Evolutionary conservation across 2,888 invertebrate genomes (phyloP), one percentile per base, ranked within the genome.

Genomic region (Laothoe populi): DNA sequence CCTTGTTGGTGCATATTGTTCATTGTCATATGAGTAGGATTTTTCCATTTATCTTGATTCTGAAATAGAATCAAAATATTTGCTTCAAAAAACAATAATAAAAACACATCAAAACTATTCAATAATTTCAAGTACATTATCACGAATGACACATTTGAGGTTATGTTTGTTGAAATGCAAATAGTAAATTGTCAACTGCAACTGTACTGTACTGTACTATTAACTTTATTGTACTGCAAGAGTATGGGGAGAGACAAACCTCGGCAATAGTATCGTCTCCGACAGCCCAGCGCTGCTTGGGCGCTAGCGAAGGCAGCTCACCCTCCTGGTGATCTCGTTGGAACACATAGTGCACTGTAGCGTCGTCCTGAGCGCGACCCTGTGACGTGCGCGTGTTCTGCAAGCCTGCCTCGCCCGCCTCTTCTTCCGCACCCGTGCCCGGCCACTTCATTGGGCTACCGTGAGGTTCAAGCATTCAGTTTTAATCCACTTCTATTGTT

Each of bases 281-380:
- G 65, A 97, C 95, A 42, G 97, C 96, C 98, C 98, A 98, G 72
- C 96, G 95, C 74, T 96, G 95, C 86, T 97, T 97, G 58, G 95
- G 95, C 67, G 95, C 95, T 90, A 95, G 92, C 68, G 95, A 94
- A 67, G 95, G 94, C 83, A 97, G 95, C 83, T 98, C 97, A 62
- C 95, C 95, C 83, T 98, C 97, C 70, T 95, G 95, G 70, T 96
- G 96, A 67, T 96, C 96, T 64, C 90, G 83, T 74, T 97, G 97
- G 86, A 97, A 98, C 73, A 98, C 97, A 88, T 98, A 98, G 79
- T 98, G 97, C 73, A 98, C 98, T 86, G 96, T 96, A 69, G 97
- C 97, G 94, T 98, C 98, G 88, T 98, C 98, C 69, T 90, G 90
- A 71, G 96, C 93, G 79, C 96, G 95, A 88, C 94, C 94, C 87